Evolutionary conservation across 2,113 vertebrate genomes (phyloP), one percentile per base, ranked within the genome.

Genomic region (Agelaius tricolor): DNA sequence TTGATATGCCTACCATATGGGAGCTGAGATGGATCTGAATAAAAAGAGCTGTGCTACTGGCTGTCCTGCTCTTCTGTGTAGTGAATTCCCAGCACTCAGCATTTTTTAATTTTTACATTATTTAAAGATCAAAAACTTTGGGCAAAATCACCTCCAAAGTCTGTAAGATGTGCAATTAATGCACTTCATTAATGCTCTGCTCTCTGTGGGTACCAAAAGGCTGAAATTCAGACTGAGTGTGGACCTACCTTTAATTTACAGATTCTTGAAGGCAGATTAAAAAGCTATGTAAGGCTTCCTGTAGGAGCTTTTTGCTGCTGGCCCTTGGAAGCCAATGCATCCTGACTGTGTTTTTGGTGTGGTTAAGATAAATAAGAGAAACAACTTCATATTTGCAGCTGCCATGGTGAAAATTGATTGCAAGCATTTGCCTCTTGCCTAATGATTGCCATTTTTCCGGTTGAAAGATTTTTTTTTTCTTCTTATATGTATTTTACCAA

Each of bases 1-100:
- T 77, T 84, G 90, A 94, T 96, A 95, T 75, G 79, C 87, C 89
- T 87, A n/a, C 88, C 83, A 89, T 93, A 86, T 87, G 89, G 90
- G 61, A 90, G 47, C 75, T 18, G 52, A 80, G 90, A 30, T 9
- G 4, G 81, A 30, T 1, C 59, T 86, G 68, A 80, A 63, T 83
- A 20, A 51, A 63, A 55, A 44, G 84, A 33, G 24, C 65, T 86
- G 30, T 90, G 82, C 94, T 94, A 49, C 62, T 94, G 87, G 11
- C 84, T 90, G 21, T 43, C 69, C 59, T 51, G 7, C 23, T 66
- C 6, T 19, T 82, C 41, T 72, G 12, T 27, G 1, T 7, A n/a
- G 51, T 27, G 43, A 90, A 35, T 80, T 90, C 59, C 20, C 2
- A 4, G 44, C 51, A 75, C 39, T 63, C 18, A 21, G 17, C 43